A percentile compares a stretch with the other conserved stretches of the same genome.
These are phyloP conservation scores for Frieseomelitta varia DNA, from an alignment of 1,140 invertebrate species.

Conservation along the genomic window DNA sequence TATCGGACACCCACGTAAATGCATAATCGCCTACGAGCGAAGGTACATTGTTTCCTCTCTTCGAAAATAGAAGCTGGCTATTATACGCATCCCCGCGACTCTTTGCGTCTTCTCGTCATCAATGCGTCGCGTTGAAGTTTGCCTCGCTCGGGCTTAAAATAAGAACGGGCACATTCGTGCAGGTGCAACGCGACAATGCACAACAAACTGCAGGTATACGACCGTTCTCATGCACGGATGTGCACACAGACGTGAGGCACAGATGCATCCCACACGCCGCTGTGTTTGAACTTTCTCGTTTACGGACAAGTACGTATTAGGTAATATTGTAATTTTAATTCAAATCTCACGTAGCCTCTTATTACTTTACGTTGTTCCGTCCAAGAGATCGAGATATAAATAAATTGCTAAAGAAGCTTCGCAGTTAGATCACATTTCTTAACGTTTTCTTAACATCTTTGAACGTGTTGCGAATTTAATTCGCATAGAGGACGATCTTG, in stretches of 20 bases:
- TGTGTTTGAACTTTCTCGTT: constrained; percentile 18
- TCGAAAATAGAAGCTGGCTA: constrained; percentile 36
- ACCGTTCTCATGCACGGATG: constrained; percentile 22
- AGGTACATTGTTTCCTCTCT: constrained; percentile 28
- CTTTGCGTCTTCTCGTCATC: constrained; percentile 6
- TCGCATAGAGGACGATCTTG: not conserved
- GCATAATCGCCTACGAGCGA: constrained; percentile 25
- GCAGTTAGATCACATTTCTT: not conserved
- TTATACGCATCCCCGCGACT: constrained; percentile 17
- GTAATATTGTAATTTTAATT: not conserved
- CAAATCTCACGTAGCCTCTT: not conserved
- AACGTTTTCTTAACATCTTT: too few relatives aligned
- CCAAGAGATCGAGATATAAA: not conserved
- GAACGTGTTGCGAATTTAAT: not conserved
- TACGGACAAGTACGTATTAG: not conserved
- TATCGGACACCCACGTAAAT: constrained; percentile 35
- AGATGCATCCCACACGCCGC: constrained; percentile 19
- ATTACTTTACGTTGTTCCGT: not conserved
- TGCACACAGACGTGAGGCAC: not conserved
- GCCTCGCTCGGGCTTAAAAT: constrained; percentile 8
- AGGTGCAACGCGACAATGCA: constrained; percentile 41
- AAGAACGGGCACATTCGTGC: constrained; percentile 8
- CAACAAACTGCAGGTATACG: constrained; percentile 47
- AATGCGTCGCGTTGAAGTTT: not conserved
- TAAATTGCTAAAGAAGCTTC: not conserved